Evolutionary conservation across 2,888 invertebrate species (phyloP).

Genomic region (Cataglyphis rosenhaueri): DNA sequence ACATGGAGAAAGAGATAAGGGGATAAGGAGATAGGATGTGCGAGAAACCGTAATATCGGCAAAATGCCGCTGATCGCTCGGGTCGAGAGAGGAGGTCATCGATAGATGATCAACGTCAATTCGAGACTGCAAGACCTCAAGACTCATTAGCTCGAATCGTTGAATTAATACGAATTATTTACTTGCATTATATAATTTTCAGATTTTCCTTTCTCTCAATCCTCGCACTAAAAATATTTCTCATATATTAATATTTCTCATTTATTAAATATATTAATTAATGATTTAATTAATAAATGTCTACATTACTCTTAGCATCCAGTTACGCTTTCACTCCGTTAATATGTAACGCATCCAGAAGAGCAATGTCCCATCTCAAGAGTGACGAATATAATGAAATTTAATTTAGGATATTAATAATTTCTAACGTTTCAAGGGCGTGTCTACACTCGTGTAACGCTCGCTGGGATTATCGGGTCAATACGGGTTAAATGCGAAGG

Average conservation of each 20-base stretch:
- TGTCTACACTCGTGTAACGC: constrained; percentile 42
- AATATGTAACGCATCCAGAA: constrained; percentile 9
- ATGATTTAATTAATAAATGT: neutral
- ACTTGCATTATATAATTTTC: neutral
- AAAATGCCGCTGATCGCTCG: neutral
- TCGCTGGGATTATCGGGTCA: constrained; percentile 37
- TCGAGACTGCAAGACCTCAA: neutral
- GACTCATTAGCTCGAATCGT: neutral
- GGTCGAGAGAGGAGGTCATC: constrained; percentile 26
- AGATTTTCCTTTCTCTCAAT: neutral
- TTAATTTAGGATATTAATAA: constrained; percentile 40
- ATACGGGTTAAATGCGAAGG: constrained; percentile 48
- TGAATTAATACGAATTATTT: neutral
- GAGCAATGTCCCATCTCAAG: constrained; percentile 30
- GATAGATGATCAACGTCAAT: constrained; percentile 25
- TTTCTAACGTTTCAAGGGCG: constrained; percentile 44
- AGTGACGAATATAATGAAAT: constrained; percentile 41
- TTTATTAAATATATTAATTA: neutral
- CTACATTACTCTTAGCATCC: neutral
- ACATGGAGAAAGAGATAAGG: neutral
- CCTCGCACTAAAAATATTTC: neutral
- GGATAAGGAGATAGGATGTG: neutral
- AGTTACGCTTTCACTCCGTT: neutral
- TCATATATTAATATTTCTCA: neutral
- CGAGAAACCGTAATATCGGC: constrained; percentile 18